Evolutionary conservation across 2,888 invertebrate species (phyloP).

Genomic region (Schrankia costaestrigalis): DNA sequence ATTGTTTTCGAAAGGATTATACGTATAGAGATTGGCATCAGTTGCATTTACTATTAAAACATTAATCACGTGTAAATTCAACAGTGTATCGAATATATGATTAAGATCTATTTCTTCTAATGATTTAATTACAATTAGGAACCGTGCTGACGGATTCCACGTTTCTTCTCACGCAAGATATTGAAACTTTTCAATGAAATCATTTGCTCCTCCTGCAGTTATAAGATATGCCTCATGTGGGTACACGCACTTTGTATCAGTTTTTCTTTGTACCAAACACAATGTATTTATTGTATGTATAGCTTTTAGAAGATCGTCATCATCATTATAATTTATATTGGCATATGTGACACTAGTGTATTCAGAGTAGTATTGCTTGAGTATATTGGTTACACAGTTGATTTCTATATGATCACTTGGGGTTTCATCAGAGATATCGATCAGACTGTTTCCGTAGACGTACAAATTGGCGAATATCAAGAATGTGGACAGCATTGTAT

Average conservation of each 20-base stretch:
- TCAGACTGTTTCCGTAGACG: too few species aligned
- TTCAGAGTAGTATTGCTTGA: constrained; percentile 13
- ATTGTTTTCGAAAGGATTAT: too few species aligned
- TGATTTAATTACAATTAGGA: constrained; percentile 36
- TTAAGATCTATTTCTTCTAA: constrained; percentile 19
- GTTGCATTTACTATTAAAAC: too few species aligned
- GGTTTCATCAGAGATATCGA: too few species aligned
- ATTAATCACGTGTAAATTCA: constrained; percentile 32
- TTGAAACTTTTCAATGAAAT: constrained; percentile 25
- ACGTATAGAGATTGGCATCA: too few species aligned
- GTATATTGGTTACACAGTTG: constrained; percentile 8
- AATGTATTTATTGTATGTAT: constrained; percentile 8
- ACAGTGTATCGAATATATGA: constrained; percentile 40
- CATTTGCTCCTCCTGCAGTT: constrained; percentile 13
- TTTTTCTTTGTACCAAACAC: constrained; percentile 4
- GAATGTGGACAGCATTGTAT: too few species aligned
- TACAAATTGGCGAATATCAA: too few species aligned
- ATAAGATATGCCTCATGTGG: constrained; percentile 36
- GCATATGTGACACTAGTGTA: constrained; percentile 13
- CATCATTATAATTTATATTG: constrained; percentile 5
- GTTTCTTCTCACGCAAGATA: constrained; percentile 28
- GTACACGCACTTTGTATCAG: neutral
- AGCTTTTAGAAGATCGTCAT: constrained; percentile 9
- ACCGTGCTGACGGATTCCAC: constrained; percentile 45
- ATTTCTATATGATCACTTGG: too few species aligned